phyloP scores from a whole-genome alignment of 2,113 vertebrate species.

The Apodemus speciosus region DNA sequence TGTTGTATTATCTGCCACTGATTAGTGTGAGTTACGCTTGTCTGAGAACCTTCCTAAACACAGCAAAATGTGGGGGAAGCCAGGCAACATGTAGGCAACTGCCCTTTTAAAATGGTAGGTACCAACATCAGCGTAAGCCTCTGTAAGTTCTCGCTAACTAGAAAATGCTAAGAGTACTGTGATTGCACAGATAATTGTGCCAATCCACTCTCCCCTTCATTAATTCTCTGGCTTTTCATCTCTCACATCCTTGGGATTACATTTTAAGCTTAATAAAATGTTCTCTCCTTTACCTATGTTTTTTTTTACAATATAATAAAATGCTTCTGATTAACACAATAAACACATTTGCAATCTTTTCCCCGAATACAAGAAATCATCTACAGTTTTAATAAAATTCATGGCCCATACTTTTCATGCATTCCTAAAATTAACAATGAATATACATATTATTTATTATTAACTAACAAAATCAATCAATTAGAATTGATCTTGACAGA shows the following conservation, averaged over 20 bases:
- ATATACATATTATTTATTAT: neutral
- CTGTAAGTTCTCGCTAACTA: constrained; percentile 50
- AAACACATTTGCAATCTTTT: constrained; percentile 41
- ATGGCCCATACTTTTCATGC: neutral
- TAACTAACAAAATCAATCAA: neutral
- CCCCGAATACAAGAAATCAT: constrained; percentile 22
- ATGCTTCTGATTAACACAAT: constrained; percentile 22
- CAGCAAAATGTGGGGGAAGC: constrained; percentile 16
- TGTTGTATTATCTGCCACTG: neutral
- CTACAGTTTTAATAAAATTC: neutral
- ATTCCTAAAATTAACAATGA: constrained; percentile 1
- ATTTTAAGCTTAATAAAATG: constrained; percentile 14
- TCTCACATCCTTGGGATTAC: constrained; percentile 9
- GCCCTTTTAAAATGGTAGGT: constrained; percentile 16
- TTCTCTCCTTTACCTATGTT: neutral
- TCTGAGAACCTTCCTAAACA: constrained; percentile 31
- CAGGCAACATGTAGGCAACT: neutral
- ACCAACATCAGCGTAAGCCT: neutral
- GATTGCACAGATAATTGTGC: neutral
- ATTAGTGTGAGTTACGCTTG: neutral
- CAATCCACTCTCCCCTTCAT: neutral
- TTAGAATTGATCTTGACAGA: neutral
- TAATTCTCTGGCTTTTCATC: neutral
- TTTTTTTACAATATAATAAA: constrained; percentile 38
- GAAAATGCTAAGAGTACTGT: constrained; percentile 18